These are phyloP conservation scores for Dicycla oo DNA, from an alignment of 2,888 invertebrate genomes.

Conservation along the genomic window DNA sequence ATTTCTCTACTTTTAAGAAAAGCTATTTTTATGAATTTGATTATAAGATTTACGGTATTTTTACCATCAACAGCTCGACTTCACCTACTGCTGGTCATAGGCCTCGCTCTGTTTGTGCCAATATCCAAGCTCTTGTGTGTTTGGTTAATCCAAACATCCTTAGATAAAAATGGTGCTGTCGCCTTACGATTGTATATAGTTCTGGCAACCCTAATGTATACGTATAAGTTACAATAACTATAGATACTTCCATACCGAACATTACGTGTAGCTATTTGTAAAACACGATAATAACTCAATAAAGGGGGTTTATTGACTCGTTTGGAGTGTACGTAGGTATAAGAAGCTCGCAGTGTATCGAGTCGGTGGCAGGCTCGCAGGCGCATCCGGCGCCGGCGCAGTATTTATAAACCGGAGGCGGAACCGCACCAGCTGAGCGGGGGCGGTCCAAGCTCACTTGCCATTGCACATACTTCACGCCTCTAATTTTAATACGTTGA, in stretches of 20 bases:
- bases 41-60: no score
- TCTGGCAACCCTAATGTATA: constrained; percentile 56
- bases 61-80: background rate
- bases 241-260: constrained; percentile 58
- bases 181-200: background rate
- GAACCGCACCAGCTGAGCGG: constrained; percentile 77
- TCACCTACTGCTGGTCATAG: background rate
- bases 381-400: constrained; percentile 85
- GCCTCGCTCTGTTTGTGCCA: background rate
- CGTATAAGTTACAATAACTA: constrained; percentile 61
- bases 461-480: constrained; percentile 69
- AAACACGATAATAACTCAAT: constrained; percentile 78
- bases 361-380: constrained; percentile 71
- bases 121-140: background rate
- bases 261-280: constrained; percentile 75
- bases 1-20: no score
- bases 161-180: no score
- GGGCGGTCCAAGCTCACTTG: constrained; percentile 72
- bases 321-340: constrained; percentile 68
- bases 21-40: no score
- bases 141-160: no score
- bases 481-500: constrained; percentile 71
- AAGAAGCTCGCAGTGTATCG: constrained; percentile 67
- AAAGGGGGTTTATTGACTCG: constrained; percentile 78
- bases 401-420: constrained; percentile 89